phyloP scores from a whole-genome alignment of 2,113 vertebrate genomes.

The Percina caprodes region DNA sequence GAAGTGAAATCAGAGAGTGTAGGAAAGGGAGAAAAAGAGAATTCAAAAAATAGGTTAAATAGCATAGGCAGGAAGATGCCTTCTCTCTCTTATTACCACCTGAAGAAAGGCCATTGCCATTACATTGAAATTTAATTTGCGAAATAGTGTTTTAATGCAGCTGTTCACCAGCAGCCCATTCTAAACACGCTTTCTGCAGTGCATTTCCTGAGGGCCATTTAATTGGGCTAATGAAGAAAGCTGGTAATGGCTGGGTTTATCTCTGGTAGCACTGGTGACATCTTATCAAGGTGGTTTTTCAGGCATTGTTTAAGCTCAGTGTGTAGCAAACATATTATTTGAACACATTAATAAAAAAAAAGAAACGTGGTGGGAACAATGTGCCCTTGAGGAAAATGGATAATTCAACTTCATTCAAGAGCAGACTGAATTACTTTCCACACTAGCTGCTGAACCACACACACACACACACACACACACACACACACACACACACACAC shows the following conservation, averaged over 20 bases:
- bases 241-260: slow-evolving; percentile 80
- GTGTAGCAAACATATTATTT: slow-evolving; percentile 40
- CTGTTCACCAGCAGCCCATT: slow-evolving; percentile 76
- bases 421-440: slow-evolving; percentile 44
- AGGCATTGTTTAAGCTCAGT: slow-evolving; percentile 58
- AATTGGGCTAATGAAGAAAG: slow-evolving; percentile 84
- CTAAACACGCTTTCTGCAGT: slow-evolving; percentile 73
- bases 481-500: slow-evolving; percentile 22
- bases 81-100: slow-evolving; percentile 76
- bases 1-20: slow-evolving; percentile 35
- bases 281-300: slow-evolving; percentile 76
- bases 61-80: slow-evolving; percentile 56
- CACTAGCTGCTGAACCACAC: slow-evolving; percentile 27
- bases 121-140: slow-evolving; percentile 85
- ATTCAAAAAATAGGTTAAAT: slow-evolving; percentile 54
- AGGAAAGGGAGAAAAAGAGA: slow-evolving; percentile 40
- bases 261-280: slow-evolving; percentile 67
- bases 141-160: slow-evolving; percentile 83
- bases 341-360: slow-evolving; percentile 33
- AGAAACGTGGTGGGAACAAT: slow-evolving; percentile 15
- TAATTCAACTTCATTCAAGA: slow-evolving; percentile 42
- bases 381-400: slow-evolving; percentile 20
- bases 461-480: neutral
- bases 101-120: slow-evolving; percentile 83
- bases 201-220: slow-evolving; percentile 79